phyloP scores from a whole-genome alignment of 2,888 invertebrate species.

The Phanerotoma sp. region DNA sequence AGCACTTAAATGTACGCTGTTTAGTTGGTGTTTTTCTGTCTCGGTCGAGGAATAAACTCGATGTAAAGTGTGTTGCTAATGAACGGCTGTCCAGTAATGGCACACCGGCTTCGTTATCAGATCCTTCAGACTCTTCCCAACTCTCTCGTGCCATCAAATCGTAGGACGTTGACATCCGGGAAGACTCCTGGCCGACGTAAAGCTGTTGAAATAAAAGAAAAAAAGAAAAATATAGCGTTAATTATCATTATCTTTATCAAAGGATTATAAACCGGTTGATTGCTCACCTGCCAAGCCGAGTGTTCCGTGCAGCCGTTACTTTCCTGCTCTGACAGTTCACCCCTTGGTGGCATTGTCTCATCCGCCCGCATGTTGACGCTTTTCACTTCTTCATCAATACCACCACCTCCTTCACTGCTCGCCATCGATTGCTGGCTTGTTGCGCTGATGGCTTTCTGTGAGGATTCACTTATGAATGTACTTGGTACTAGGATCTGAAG shows the following conservation, averaged over 20 bases:
- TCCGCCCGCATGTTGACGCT: constrained; percentile 78
- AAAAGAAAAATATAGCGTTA: constrained; percentile 1
- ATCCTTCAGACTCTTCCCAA: constrained; percentile 70
- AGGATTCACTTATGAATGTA: constrained; percentile 56
- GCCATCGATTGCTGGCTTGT: constrained; percentile 55
- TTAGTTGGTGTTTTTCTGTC: constrained; percentile 56
- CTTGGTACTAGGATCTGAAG: constrained; percentile 56
- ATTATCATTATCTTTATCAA: background rate
- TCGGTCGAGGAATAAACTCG: constrained; percentile 53
- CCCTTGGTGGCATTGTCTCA: constrained; percentile 84
- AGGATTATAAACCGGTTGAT: constrained; percentile 12
- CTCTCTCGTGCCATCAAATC: constrained; percentile 69
- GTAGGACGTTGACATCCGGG: constrained; percentile 62
- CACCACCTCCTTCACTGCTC: constrained; percentile 52
- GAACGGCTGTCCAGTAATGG: constrained; percentile 54
- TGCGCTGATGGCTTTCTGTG: constrained; percentile 55
- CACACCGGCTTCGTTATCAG: constrained; percentile 59
- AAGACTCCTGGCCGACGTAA: constrained; percentile 64
- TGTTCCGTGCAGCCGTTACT: constrained; percentile 80
- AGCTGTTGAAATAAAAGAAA: constrained; percentile 37
- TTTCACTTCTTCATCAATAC: constrained; percentile 55
- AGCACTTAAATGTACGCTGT: constrained; percentile 61
- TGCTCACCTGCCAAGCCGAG: constrained; percentile 72
- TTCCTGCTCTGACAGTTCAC: constrained; percentile 84
- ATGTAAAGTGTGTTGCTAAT: constrained; percentile 54